Evolutionary conservation across 2,888 invertebrate species (phyloP).

Genomic region (Augiades crinisus): DNA sequence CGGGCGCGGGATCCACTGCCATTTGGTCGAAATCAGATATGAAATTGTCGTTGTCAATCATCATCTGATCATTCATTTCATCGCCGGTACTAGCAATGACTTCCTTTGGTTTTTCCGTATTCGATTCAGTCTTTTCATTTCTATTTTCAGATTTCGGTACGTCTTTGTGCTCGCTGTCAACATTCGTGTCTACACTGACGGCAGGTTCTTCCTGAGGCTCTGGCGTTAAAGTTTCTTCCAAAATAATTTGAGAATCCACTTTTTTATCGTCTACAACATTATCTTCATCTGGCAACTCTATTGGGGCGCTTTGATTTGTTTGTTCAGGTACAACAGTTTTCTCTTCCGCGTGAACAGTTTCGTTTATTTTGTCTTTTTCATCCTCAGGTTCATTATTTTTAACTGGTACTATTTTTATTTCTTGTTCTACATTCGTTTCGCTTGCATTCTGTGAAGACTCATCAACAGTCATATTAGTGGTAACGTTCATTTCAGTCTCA

Average conservation of each 20-base stretch:
- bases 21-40: slow-evolving; percentile 80
- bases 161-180: slow-evolving; percentile 44
- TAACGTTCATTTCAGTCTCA: slow-evolving; percentile 73
- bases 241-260: slow-evolving; percentile 38
- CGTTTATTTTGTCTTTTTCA: slow-evolving; percentile 60
- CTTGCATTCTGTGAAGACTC: slow-evolving; percentile 54
- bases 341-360: slow-evolving; percentile 54
- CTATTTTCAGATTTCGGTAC: slow-evolving; percentile 52
- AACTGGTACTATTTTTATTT: slow-evolving; percentile 56
- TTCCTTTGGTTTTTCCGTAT: slow-evolving; percentile 59
- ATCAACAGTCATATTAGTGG: slow-evolving; percentile 67
- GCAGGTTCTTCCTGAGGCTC: slow-evolving; percentile 44
- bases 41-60: slow-evolving; percentile 73
- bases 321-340: slow-evolving; percentile 46
- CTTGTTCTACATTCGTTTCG: slow-evolving; percentile 61
- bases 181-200: slow-evolving; percentile 46
- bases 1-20: slow-evolving; percentile 65
- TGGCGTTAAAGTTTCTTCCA: slow-evolving; percentile 48
- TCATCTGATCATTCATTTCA: slow-evolving; percentile 57
- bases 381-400: slow-evolving; percentile 55
- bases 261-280: slow-evolving; percentile 50
- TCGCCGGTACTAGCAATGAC: slow-evolving; percentile 41
- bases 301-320: slow-evolving; percentile 44
- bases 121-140: slow-evolving; percentile 50
- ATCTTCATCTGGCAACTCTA: slow-evolving; percentile 56